These are phyloP conservation scores for Mionectes olivaceus DNA, from an alignment of 2,797 vertebrate species.

Conservation along the genomic window DNA sequence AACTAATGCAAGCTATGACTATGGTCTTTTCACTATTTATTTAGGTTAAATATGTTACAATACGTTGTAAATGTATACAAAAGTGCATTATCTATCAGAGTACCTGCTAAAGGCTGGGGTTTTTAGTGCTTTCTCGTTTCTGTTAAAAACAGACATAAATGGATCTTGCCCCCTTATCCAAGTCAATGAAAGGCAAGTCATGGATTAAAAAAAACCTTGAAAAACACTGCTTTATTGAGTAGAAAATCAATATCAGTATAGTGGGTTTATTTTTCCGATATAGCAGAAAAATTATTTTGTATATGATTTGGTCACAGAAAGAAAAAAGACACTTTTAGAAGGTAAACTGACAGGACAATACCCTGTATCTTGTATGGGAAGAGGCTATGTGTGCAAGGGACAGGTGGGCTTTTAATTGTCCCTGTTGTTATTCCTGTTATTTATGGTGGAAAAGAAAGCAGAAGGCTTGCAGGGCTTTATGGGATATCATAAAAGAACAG, in stretches of 20 bases:
- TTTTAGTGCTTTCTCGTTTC: not conserved
- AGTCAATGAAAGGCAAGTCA: not conserved
- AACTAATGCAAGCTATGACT: not conserved
- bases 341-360: not conserved
- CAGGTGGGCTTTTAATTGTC: not conserved
- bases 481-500: not conserved
- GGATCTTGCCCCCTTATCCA: not conserved
- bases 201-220: not conserved
- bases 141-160: not conserved
- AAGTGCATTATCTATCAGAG: not conserved
- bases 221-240: not conserved
- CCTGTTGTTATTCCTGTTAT: not conserved
- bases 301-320: not conserved
- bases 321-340: not conserved
- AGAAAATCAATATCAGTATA: constrained; percentile 2
- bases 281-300: not conserved
- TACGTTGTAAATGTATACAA: not conserved
- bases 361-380: not conserved
- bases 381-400: not conserved
- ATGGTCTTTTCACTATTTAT: not conserved
- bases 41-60: not conserved
- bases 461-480: not conserved
- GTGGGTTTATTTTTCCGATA: not conserved
- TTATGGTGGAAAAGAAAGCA: not conserved
- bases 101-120: not conserved